Evolutionary conservation across 2,113 vertebrate species (phyloP), one percentile per base, ranked within the genome.

Genomic region (Sakesphorus luctuosus): DNA sequence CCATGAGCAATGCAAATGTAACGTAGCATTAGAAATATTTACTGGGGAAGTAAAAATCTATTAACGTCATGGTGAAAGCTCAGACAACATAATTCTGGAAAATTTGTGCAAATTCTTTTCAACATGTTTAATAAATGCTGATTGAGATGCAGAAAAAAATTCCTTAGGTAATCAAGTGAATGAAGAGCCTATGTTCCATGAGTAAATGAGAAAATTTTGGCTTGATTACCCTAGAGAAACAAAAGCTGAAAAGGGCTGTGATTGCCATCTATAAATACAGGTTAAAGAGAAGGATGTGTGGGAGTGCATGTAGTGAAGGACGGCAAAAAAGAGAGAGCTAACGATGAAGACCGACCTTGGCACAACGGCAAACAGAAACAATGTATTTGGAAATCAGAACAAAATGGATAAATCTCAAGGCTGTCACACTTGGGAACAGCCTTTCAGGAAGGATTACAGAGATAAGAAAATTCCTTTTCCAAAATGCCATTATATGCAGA

Each of bases 161-260:
- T 77, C 46, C 55, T 89, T 31, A 14, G 16, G 14, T 69, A 93
- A 95, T 96, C 65, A 93, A 69, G 55, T 53, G 65, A 89, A 80
- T 73, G 43, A 94, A 74, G 55, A 89, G 31, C 6, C 17, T 58
- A 12, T n/a, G 25, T 69, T 94, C 31, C 36, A 40, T 40, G 36
- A 87, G 25, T 44, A 94, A 89, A 84, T 38, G 7, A 67, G 40
- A 89, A 66, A 53, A 69, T 69, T 87, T 69, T 77, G 28, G 40
- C 61, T 89, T 94, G 90, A 91, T 91, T 93, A 81, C 11, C 11
- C 18, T 33, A 76, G 13, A 43, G 63, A 80, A 91, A 86, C 40
- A 83, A 86, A 89, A 75, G 23, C 24, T 61, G 38, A 52, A 67
- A 52, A 52, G 16, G 59, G 9, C 55, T 75, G 62, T 79, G 80